Percentiles rank a stretch among this genome's conserved stretches.
phyloP scores from a whole-genome alignment of 30 jellyfish, hydroid and myxozoan genomes.

The Sanderia malayensis region DNA sequence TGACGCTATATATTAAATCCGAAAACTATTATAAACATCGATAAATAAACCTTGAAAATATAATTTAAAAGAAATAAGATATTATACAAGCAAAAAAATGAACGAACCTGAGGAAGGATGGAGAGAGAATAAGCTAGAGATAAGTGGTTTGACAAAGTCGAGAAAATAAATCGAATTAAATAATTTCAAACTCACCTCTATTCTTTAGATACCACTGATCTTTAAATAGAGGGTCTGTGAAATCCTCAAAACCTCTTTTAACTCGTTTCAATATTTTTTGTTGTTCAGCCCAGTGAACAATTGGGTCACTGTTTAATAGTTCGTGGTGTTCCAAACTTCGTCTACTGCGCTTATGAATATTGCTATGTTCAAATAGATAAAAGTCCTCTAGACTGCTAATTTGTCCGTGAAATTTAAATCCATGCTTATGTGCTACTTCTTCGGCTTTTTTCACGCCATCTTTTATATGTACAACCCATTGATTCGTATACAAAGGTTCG shows the following conservation, averaged over 20 bases:
- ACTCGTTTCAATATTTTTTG: slow-evolving; percentile 70
- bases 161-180: no score
- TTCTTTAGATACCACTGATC: slow-evolving; percentile 92
- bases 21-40: no score
- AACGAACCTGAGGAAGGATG: no score
- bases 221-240: slow-evolving; percentile 79
- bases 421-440: slow-evolving; percentile 73
- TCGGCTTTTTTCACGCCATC: slow-evolving; percentile 77
- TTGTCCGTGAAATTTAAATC: slow-evolving; percentile 63
- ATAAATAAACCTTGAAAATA: no score
- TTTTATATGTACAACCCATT: slow-evolving; percentile 81
- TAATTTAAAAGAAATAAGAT: no score
- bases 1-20: no score
- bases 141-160: no score
- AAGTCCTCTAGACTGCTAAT: slow-evolving; percentile 67
- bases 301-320: slow-evolving; percentile 49
- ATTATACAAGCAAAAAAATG: no score
- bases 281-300: slow-evolving; percentile 81
- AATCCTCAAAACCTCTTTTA: slow-evolving; percentile 62
- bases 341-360: slow-evolving; percentile 54
- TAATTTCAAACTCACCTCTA: slow-evolving; percentile 55
- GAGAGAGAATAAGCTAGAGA: no score
- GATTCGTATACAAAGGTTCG: slow-evolving; percentile 70
- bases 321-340: slow-evolving; percentile 78
- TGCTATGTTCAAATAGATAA: slow-evolving; percentile 65